Conservation (phyloP, 2,888 invertebrate species). For the Sarcophaga rosellei region DNA sequence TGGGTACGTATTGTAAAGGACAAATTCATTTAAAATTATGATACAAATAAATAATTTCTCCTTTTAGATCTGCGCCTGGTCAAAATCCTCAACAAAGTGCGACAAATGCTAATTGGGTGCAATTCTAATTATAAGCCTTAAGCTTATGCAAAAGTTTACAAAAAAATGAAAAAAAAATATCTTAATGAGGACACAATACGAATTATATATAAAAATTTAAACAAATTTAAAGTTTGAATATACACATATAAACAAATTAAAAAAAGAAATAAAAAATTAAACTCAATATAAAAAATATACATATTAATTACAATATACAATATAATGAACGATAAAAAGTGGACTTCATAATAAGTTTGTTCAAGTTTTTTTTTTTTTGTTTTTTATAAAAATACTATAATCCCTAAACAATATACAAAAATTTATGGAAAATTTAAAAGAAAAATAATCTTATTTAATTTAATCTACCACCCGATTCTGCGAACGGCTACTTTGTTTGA, state of each 20-base stretch:
- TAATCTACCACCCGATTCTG: not conserved
- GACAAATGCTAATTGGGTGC: constrained; percentile 81
- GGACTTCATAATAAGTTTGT: constrained; percentile 58
- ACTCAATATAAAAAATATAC: constrained; percentile 40
- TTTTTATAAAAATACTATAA: constrained; percentile 11
- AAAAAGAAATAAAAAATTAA: constrained; percentile 22
- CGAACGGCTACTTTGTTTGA: constrained; percentile 20
- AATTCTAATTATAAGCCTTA: constrained; percentile 77
- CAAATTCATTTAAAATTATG: not conserved
- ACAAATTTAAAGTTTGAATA: constrained; percentile 51
- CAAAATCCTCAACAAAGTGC: constrained; percentile 75
- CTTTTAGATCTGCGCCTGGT: constrained; percentile 70
- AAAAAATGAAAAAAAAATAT: constrained; percentile 38
- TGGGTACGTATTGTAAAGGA: constrained; percentile 80
- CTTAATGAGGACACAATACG: constrained; percentile 61
- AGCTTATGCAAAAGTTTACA: constrained; percentile 51
- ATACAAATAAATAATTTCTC: constrained; percentile 1
- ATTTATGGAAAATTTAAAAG: constrained; percentile 8
- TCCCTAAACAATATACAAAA: constrained; percentile 23
- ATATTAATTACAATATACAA: constrained; percentile 49
- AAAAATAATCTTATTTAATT: not conserved
- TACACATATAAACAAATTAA: constrained; percentile 46
- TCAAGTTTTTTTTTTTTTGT: constrained; percentile 38
- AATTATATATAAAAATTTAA: constrained; percentile 55
- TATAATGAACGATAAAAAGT: constrained; percentile 21